A percentile compares a stretch with the other conserved stretches of the same genome.
Conservation (phyloP, 2,113 vertebrate species). For the Phocoena phocoena region DNA sequence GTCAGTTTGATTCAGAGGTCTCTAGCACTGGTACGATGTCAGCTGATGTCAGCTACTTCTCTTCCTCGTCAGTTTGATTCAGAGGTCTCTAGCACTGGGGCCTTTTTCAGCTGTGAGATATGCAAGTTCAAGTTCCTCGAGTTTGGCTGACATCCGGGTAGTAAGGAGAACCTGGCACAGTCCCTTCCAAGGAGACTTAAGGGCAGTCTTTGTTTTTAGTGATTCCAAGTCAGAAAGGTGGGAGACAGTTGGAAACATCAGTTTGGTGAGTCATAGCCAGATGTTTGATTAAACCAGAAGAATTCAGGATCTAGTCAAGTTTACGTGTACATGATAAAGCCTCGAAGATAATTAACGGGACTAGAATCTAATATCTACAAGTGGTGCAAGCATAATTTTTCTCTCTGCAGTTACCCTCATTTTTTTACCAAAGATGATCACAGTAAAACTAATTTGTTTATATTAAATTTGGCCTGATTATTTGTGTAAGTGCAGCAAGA, state of each 20-base stretch:
- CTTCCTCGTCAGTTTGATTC: background rate
- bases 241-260: background rate
- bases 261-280: background rate
- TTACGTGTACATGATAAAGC: background rate
- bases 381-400: background rate
- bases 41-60: background rate
- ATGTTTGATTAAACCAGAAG: background rate
- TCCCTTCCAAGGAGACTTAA: background rate
- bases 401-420: background rate
- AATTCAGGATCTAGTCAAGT: background rate
- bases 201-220: background rate
- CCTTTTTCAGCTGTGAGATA: background rate
- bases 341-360: background rate
- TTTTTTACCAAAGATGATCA: background rate
- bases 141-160: background rate
- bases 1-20: background rate
- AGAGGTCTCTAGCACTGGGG: background rate
- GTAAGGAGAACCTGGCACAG: background rate
- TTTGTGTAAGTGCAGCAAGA: background rate
- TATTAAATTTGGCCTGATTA: background rate
- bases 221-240: background rate
- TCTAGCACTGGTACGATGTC: background rate
- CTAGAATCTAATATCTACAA: background rate
- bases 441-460: background rate
- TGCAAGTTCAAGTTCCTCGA: background rate